Base-by-base conservation (phyloP, 2,113 vertebrate species). In the Dasyornis broadbenti region DNA sequence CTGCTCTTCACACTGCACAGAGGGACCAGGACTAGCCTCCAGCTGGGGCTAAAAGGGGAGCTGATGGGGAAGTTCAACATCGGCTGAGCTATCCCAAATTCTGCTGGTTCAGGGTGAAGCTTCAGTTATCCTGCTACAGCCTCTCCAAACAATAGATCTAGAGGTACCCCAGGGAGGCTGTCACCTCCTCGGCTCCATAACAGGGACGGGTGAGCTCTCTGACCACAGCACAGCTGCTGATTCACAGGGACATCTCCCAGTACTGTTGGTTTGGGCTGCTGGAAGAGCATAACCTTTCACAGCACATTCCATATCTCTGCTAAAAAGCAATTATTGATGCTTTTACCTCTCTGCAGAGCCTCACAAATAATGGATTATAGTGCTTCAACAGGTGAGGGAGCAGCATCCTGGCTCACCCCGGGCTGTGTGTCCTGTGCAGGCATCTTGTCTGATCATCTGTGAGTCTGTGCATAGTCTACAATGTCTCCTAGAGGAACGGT, bases 31-130 rank as follows among this genome's bases (percentile, higher is more conserved):
- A 79, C 35, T 30, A 24, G 42, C 30, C 35, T 85, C 23, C 59
- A 44, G 15, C 33, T 61, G 69, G 35, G 30, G 39, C 39, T 80
- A 9, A 79, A 21, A 53, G 60, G 2, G 22, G 6, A 85, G 7
- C 47, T 56, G 16, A 45, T 3, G 2, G 56, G 5, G 30, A 45
- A 57, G n/a, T 53, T 66, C 1, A 0, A 1, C 52, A 39, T 66
- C 64, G 56, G 40, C 50, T 78, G 22, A 79, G 24, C 37, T 40
- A 42, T 42, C 35, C 28, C 70, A 63, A 59, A 91, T 68, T 63
- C 66, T 82, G 61, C 28, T 59, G 39, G 66, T 49, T 75, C 20
- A 45, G 19, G 47, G 33, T 79, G 33, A 75, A 59, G 49, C 26
- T 89, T 59, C 39, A 47, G 16, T 80, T 68, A 30, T 8, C 22